Evolutionary conservation across 1,140 invertebrate species (phyloP), one percentile per base, ranked within the genome.

Genomic region (Drosophila truncata): DNA sequence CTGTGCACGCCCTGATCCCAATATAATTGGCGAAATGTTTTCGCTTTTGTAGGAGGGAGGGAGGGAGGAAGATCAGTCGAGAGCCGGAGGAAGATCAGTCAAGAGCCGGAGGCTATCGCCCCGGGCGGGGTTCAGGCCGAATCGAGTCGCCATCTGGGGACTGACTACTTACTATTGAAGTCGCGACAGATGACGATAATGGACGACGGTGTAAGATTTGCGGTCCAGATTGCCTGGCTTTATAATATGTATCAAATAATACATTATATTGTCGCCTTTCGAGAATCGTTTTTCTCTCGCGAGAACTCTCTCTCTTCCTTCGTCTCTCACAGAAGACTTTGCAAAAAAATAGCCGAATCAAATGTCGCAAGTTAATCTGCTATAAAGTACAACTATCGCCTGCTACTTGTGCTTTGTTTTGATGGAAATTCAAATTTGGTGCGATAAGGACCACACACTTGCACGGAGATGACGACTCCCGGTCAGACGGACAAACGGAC

Each of bases 401-500:
- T 69, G 47, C n/a, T 44, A 20, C 25, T 31, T 42, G 47, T 18
- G 63, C 47, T 70, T 77, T 81, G 55, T 86, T 74, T 86, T 70
- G 65, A 78, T 79, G 57, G 57, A 61, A 83, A 58, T 73, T 58
- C 49, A 47, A 76, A 57, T 80, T 77, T 14, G 55, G n/a, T 37
- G 55, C 54, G 84, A 86, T 84, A 84, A 84, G 82, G 77, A 85
- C 81, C 81, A 84, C 81, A 84, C 78, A 73, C 55, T 60, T 8
- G 20, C 47, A 35, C n/a, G 20, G 16, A 18, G 33, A 65, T 33
- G 62, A 64, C 37, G 57, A 25, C 57, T 7, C 5, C n/a, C 62
- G 62, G 62, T 31, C 61, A 59, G 27, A 29, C 54, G 13, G 49
- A 42, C 55, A 29, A 4, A 6, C 18, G 14, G 20, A 65, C 59